Base-by-base conservation (phyloP, 2,888 invertebrate species). In the Hoplodrina blanda region DNA sequence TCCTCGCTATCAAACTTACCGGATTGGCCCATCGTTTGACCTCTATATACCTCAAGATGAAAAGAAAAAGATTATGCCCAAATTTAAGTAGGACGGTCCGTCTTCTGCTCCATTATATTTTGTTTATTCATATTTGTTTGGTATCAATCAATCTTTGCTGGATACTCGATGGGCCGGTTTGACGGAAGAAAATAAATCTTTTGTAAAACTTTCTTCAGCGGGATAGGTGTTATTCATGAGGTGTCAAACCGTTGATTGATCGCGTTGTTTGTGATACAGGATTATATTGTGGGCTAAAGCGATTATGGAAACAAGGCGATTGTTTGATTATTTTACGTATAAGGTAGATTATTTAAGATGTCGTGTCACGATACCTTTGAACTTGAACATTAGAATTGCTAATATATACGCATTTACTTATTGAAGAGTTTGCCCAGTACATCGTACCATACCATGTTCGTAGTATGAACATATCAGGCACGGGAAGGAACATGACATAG, bases 221-320 rank as follows among this genome's bases (percentile, higher is more conserved):
- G 91, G 90, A 93, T 92, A 91, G 92, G 91, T 93, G 92, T 94
- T 94, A 94, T 95, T 95, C 95, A 95, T 93, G 92, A 94, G 91
- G 88, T 92, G 94, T 92, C 93, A 93, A 87, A 86, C 86, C 86
- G 83, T 89, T 95, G 95, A 95, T 95, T 93, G 95, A 95, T 95
- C 91, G 91, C 88, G 85, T 87, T 90, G 89, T 91, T 91, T 90
- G 75, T 54, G 55, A 75, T 65, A 63, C 33, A 46, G 52, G n/a
- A 0, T 52, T 72, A 53, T 71, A 61, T 41, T 73, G 33, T 53
- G 65, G 50, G 78, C 67, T 77, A 69, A 49, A 67, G 84, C 81
- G 80, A 59, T 57, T 69, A 41, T 65, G 54, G 37, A 3, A 20
- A 60, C 25, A 64, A 13, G 5, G 17, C 4, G 4, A 25, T 55